These are phyloP conservation scores for Hemichromis elongatus DNA, from an alignment of 2,113 vertebrate species.

Conservation along the genomic window DNA sequence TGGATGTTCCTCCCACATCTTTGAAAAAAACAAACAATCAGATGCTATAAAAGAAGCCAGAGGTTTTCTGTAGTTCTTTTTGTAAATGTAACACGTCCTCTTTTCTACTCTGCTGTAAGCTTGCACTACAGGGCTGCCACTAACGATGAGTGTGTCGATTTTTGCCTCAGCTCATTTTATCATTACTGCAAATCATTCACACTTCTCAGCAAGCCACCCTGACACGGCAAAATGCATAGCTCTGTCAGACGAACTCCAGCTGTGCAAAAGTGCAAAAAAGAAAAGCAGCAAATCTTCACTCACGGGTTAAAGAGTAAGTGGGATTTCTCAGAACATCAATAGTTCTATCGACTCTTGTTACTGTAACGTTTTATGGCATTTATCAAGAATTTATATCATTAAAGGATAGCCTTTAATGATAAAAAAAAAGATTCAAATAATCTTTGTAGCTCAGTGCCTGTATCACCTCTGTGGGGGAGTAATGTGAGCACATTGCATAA, in stretches of 20 bases:
- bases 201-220: background rate
- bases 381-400: background rate
- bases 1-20: slow-evolving; percentile 99
- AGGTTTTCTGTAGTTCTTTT: background rate
- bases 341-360: background rate
- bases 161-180: background rate
- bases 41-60: background rate
- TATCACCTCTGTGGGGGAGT: background rate
- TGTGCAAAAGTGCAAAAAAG: background rate
- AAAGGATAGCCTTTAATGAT: background rate
- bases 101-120: background rate
- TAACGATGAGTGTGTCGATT: background rate
- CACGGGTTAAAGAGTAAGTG: background rate
- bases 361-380: background rate
- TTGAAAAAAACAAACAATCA: slow-evolving; percentile 65
- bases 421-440: background rate
- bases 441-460: background rate
- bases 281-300: background rate
- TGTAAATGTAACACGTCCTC: background rate
- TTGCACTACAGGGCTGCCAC: background rate
- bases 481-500: background rate
- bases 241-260: background rate
- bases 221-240: background rate
- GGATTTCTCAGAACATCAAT: background rate
- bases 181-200: background rate